Conservation (phyloP, 1,140 invertebrate genomes). For the Saxidomus purpurata region DNA sequence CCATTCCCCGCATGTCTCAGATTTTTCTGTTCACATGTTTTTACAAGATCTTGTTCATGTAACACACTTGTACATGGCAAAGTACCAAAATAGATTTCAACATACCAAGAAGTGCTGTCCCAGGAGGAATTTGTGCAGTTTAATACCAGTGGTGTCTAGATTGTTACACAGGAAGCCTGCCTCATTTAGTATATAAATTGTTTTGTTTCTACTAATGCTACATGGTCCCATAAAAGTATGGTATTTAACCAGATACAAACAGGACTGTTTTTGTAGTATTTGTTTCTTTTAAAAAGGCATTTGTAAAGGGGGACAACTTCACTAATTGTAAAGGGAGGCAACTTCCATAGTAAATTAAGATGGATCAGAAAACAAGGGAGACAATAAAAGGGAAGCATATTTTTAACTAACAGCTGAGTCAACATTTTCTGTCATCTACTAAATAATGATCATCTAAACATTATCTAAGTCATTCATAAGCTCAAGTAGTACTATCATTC, state of each 20-base stretch:
- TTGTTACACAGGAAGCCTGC: not conserved
- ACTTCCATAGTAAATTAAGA: no score
- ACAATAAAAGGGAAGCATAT: no score
- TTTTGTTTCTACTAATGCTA: not conserved
- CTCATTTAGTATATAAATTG: not conserved
- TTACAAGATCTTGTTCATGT: not conserved
- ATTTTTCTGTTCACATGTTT: not conserved
- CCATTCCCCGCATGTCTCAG: not conserved
- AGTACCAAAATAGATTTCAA: not conserved
- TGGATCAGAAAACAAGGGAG: not conserved
- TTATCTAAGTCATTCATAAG: conserved; percentile 11
- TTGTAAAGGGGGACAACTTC: not conserved
- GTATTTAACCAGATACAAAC: not conserved
- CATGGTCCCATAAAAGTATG: not conserved
- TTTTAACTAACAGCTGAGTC: no score
- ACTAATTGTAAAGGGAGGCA: not conserved
- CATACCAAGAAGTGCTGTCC: not conserved
- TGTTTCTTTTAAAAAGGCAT: not conserved
- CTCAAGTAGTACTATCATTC: not conserved
- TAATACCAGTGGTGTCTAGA: not conserved
- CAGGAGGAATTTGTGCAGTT: not conserved
- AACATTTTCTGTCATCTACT: not conserved
- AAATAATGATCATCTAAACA: conserved; percentile 35
- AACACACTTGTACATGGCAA: not conserved
- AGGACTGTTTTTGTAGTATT: not conserved